A percentile compares a stretch with the other conserved stretches of the same genome.
phyloP scores from a whole-genome alignment of 2,113 vertebrate species.

The Petaurus breviceps region DNA sequence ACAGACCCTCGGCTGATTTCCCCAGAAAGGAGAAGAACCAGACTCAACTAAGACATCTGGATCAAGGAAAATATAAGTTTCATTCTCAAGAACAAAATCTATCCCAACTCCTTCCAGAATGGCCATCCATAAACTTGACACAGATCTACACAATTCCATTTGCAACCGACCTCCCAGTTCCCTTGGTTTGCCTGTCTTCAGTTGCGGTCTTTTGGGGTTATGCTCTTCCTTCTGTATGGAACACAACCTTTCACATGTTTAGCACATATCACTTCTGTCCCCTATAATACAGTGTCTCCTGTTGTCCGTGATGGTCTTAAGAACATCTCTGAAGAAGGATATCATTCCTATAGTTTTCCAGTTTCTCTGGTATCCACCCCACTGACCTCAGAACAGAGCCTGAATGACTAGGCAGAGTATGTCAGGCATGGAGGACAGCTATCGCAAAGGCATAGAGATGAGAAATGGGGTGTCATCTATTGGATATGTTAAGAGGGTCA shows the following conservation, averaged over 20 bases:
- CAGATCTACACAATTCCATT: constrained; percentile 89
- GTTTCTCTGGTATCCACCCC: not conserved
- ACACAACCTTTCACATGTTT: constrained; percentile 68
- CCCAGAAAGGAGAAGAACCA: constrained; percentile 22
- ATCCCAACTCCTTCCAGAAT: constrained; percentile 61
- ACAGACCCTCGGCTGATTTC: constrained; percentile 15
- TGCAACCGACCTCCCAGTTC: constrained; percentile 83
- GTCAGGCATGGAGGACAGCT: not conserved
- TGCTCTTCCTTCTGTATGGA: constrained; percentile 81
- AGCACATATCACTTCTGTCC: not conserved
- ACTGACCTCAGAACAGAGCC: constrained; percentile 48
- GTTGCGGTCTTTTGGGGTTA: constrained; percentile 72
- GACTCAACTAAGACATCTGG: not conserved
- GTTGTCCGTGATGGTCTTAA: constrained; percentile 4
- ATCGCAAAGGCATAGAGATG: no score
- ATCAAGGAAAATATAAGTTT: constrained; percentile 58
- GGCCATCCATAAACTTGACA: constrained; percentile 86
- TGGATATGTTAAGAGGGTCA: no score
- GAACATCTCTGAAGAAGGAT: constrained; percentile 39
- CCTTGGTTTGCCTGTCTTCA: constrained; percentile 51
- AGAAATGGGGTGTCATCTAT: no score
- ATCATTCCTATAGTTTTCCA: constrained; percentile 58
- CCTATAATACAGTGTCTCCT: not conserved
- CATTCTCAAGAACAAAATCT: not conserved
- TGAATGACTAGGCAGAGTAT: not conserved